Conservation (phyloP, 1,140 invertebrate species). For the Acromyrmex charruanus region DNA sequence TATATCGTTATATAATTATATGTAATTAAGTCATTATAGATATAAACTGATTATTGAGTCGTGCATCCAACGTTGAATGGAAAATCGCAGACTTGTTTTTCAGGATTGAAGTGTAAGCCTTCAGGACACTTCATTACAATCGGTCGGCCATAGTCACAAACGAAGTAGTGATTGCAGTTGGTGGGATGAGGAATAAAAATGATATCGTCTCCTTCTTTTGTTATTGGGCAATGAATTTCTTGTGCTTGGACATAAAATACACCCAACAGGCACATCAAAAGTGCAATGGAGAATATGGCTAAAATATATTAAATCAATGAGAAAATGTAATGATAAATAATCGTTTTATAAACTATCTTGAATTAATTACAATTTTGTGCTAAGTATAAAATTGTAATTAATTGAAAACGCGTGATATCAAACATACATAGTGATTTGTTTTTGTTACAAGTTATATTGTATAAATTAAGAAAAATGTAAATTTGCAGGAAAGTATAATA, state of each 20-base stretch:
- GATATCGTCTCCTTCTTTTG: constrained; percentile 66
- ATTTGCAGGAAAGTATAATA: background rate
- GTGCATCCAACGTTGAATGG: constrained; percentile 85
- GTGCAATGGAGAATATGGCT: constrained; percentile 32
- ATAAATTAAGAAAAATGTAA: background rate
- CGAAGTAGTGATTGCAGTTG: constrained; percentile 88
- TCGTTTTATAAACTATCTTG: background rate
- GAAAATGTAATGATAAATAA: background rate
- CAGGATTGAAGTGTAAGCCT: constrained; percentile 87
- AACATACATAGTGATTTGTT: background rate
- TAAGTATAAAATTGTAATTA: background rate
- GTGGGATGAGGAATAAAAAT: constrained; percentile 85
- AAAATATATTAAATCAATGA: constrained; percentile 31
- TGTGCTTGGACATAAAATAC: constrained; percentile 27
- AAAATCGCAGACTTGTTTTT: constrained; percentile 87
- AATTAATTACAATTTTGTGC: background rate
- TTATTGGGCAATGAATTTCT: constrained; percentile 67
- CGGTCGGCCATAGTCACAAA: constrained; percentile 86
- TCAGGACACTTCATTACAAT: constrained; percentile 86
- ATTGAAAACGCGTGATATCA: background rate
- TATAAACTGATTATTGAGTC: background rate
- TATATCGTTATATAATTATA: background rate
- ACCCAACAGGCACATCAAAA: constrained; percentile 20
- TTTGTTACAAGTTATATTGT: too few species aligned
- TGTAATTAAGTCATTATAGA: background rate